Evolutionary conservation across 2,113 vertebrate genomes (phyloP).

Genomic region (Anthoscopus minutus): DNA sequence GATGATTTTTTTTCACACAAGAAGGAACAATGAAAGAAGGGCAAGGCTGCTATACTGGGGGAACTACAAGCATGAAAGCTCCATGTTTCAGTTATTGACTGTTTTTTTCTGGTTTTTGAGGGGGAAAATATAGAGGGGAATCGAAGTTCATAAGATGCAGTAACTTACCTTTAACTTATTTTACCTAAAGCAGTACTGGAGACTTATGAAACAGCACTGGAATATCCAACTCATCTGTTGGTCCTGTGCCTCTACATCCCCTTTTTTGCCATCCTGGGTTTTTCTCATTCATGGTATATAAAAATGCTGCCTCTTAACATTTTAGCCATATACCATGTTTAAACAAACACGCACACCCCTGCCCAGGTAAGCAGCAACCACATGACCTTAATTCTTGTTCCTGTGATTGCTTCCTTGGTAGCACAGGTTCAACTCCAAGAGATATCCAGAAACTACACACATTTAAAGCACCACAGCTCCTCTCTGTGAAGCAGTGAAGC

Average conservation of each 20-base stretch:
- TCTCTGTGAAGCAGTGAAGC: not conserved
- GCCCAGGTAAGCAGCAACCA: not conserved
- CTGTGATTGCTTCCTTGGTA: not conserved
- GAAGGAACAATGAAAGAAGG: not conserved
- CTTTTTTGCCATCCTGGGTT: not conserved
- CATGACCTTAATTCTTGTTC: not conserved
- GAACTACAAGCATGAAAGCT: not conserved
- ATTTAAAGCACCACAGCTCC: not conserved
- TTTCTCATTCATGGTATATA: not conserved
- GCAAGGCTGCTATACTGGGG: not conserved
- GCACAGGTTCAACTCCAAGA: not conserved
- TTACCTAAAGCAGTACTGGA: not conserved
- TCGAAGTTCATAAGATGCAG: not conserved
- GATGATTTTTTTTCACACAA: not conserved
- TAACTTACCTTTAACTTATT: not conserved
- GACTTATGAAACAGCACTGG: not conserved
- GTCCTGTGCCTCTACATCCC: not conserved
- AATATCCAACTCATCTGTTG: not conserved
- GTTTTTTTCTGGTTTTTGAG: not conserved
- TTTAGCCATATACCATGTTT: not conserved
- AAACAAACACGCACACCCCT: not conserved
- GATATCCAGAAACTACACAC: not conserved
- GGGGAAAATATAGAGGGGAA: accelerated
- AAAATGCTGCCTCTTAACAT: not conserved
- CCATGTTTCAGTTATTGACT: accelerated